Conservation (phyloP, 2,797 vertebrate species). For the Pampus argenteus region DNA sequence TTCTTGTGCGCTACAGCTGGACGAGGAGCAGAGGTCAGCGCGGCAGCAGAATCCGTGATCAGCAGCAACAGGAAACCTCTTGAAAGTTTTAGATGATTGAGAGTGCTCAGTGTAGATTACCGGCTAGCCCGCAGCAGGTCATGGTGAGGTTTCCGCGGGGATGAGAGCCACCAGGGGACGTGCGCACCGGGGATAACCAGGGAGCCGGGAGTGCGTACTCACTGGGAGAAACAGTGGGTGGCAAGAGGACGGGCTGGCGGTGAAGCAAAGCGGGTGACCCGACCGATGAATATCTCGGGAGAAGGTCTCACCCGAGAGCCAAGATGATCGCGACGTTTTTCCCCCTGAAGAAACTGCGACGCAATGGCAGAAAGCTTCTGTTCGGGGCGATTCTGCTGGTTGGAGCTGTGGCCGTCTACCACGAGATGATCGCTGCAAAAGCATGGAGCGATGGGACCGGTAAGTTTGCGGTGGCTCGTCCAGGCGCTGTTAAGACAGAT, state of each 20-base stretch:
- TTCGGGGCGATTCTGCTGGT: conserved; percentile 67
- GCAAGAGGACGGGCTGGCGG: conserved; percentile 8
- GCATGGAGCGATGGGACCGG: conserved; percentile 46
- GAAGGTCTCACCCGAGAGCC: conserved; percentile 3
- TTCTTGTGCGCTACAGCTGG: background rate
- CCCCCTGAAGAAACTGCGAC: conserved; percentile 79
- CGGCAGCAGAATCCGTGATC: background rate
- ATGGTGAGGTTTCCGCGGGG: conserved; percentile 27
- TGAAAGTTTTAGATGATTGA: conserved; percentile 12
- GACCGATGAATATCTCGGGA: conserved; percentile 21
- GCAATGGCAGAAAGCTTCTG: conserved; percentile 67
- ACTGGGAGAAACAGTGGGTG: conserved; percentile 17
- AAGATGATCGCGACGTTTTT: conserved; percentile 72
- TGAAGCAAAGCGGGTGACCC: conserved; percentile 20
- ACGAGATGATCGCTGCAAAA: conserved; percentile 67
- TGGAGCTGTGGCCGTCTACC: conserved; percentile 68
- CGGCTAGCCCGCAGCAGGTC: background rate
- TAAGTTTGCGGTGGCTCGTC: conserved; percentile 56
- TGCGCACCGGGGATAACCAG: conserved; percentile 31
- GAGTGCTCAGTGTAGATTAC: background rate
- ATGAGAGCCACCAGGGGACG: conserved; percentile 50
- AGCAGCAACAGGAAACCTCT: background rate
- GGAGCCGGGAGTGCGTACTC: conserved; percentile 35
- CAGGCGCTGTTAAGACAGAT: background rate
- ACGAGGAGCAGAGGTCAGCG: conserved; percentile 5